Evolutionary conservation across 2,888 invertebrate species (phyloP).

Genomic region (Diarsia mendica): DNA sequence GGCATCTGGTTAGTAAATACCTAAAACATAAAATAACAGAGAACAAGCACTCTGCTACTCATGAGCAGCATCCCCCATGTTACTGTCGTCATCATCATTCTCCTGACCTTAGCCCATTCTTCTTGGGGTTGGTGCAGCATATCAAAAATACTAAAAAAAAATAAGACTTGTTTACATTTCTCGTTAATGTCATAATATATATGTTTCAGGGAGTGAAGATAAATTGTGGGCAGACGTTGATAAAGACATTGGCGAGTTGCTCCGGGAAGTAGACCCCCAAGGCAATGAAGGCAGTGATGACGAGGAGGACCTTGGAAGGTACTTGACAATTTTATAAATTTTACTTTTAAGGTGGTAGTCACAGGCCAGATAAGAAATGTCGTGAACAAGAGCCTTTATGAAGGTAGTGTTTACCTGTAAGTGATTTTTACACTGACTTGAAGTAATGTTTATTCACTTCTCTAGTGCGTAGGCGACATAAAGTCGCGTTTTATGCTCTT

Average conservation of each 20-base stretch:
- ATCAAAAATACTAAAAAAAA: background rate
- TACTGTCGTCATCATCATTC: background rate
- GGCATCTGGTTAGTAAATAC: conserved; percentile 73
- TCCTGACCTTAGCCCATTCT: background rate
- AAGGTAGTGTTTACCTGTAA: background rate
- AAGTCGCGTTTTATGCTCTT: too few relatives aligned
- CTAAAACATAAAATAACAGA: background rate
- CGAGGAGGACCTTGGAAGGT: conserved; percentile 91
- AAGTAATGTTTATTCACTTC: too few relatives aligned
- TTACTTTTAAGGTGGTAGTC: background rate
- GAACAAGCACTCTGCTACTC: background rate
- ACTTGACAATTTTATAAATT: conserved; percentile 1
- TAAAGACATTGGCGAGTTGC: conserved; percentile 94
- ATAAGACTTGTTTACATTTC: too few relatives aligned
- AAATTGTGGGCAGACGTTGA: conserved; percentile 95
- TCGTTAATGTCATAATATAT: background rate
- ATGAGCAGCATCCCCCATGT: background rate
- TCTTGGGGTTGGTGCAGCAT: background rate
- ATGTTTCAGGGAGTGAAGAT: conserved; percentile 90
- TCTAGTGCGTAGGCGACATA: too few relatives aligned
- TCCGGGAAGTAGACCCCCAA: conserved; percentile 92
- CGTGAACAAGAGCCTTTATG: background rate
- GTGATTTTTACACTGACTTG: background rate
- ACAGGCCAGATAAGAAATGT: background rate
- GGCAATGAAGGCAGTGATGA: conserved; percentile 93